phyloP scores from a whole-genome alignment of 2,888 invertebrate genomes.

The Lasioglossum calceatum region DNA sequence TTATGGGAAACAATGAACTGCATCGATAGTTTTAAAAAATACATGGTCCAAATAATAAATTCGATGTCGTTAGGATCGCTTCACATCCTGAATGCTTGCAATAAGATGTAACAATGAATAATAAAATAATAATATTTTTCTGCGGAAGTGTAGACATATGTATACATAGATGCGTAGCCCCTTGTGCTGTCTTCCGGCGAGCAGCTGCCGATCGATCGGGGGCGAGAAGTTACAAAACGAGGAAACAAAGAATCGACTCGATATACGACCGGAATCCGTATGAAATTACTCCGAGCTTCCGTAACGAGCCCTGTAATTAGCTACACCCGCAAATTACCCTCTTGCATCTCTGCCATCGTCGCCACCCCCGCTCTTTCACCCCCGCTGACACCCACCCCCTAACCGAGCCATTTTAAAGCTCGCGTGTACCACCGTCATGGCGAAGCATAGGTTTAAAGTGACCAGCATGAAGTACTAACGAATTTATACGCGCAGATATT shows the following conservation, averaged over 20 bases:
- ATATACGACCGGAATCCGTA: slow-evolving; percentile 66
- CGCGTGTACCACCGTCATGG: not conserved
- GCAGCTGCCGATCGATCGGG: slow-evolving; percentile 18
- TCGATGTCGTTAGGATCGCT: too few relatives aligned
- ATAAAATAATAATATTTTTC: not conserved
- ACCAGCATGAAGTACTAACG: slow-evolving; percentile 28
- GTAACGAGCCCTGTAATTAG: slow-evolving; percentile 78
- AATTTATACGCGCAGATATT: slow-evolving; percentile 15
- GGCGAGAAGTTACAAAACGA: not conserved
- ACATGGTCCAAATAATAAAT: too few relatives aligned
- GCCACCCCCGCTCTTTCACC: not conserved
- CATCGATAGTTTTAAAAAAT: too few relatives aligned
- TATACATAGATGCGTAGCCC: not conserved
- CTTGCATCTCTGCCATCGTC: slow-evolving; percentile 34
- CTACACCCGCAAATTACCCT: slow-evolving; percentile 75
- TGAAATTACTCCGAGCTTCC: slow-evolving; percentile 72
- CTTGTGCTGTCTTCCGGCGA: not conserved
- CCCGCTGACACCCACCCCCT: not conserved
- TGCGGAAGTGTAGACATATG: not conserved
- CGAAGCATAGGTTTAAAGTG: slow-evolving; percentile 23
- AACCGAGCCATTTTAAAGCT: slow-evolving; percentile 38
- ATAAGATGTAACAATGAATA: too few relatives aligned
- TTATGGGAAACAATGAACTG: too few relatives aligned
- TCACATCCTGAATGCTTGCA: too few relatives aligned
- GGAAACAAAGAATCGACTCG: slow-evolving; percentile 58